Conservation (phyloP, 2,113 vertebrate genomes). For the Macrotis lagotis region DNA sequence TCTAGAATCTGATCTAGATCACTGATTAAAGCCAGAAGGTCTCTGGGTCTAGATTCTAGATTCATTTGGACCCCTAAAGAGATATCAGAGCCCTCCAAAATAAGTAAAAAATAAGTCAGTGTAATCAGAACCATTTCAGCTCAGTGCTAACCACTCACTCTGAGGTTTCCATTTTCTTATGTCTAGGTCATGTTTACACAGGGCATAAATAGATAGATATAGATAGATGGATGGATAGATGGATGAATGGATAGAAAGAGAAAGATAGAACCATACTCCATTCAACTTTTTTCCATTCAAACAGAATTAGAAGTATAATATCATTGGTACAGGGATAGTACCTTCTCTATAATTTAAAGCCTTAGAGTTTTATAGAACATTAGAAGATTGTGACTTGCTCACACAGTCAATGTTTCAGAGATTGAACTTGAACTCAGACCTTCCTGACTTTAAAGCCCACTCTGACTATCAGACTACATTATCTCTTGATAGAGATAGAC, state of each 20-base stretch:
- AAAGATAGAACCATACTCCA: too few relatives aligned
- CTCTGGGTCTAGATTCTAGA: neutral
- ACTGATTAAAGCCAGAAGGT: too few relatives aligned
- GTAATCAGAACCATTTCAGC: neutral
- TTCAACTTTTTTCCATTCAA: too few relatives aligned
- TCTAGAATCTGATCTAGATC: too few relatives aligned
- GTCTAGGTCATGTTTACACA: neutral
- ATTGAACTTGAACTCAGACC: neutral
- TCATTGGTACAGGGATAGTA: too few relatives aligned
- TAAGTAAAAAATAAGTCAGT: too few relatives aligned
- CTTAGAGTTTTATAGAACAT: neutral
- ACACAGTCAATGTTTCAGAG: neutral
- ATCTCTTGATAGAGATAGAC: neutral
- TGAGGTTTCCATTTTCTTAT: neutral
- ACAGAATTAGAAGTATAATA: too few relatives aligned
- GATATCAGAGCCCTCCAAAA: neutral
- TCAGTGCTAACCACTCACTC: neutral
- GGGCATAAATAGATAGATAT: neutral
- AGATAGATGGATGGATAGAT: too few relatives aligned
- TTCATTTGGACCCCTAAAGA: neutral
- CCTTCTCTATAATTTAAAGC: too few relatives aligned
- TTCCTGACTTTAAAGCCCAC: neutral
- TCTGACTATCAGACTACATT: neutral
- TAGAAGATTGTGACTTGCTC: neutral
- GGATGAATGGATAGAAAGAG: too few relatives aligned